Conservation (phyloP, 2,888 invertebrate genomes). For the Spodoptera picta region DNA sequence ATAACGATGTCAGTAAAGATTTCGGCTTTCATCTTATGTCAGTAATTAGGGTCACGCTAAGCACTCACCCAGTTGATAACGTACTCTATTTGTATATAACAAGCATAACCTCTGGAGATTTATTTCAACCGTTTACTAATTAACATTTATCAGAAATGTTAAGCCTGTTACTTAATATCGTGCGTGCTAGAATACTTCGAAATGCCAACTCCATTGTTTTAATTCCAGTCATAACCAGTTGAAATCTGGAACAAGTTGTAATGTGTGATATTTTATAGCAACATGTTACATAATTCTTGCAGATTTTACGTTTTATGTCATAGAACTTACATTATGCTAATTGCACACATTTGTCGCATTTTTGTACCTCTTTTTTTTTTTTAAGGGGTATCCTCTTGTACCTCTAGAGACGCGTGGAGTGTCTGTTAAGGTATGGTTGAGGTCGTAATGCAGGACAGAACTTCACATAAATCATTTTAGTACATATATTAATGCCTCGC, state of each 20-base stretch:
- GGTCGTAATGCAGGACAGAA: conserved; percentile 28
- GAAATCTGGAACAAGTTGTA: conserved; percentile 26
- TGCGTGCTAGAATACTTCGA: conserved; percentile 17
- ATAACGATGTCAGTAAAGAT: conserved; percentile 34
- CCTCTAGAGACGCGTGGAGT: conserved; percentile 15
- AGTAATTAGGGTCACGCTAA: conserved; percentile 39
- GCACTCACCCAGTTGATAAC: conserved; percentile 13
- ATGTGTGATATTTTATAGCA: conserved; percentile 38
- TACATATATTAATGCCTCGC: conserved; percentile 7
- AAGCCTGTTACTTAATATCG: conserved; percentile 1
- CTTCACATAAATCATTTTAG: conserved; percentile 15
- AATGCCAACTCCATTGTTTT: conserved; percentile 31
- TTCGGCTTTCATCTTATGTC: conserved; percentile 16
- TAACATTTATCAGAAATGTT: conserved; percentile 19
- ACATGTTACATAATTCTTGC: conserved; percentile 39
- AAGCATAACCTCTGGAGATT: conserved; percentile 10
- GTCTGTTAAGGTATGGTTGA: conserved; percentile 25
- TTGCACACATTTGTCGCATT: conserved; percentile 29
- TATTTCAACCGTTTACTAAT: conserved; percentile 22
- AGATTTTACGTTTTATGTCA: conserved; percentile 15
- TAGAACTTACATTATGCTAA: conserved; percentile 34
- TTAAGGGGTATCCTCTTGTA: too few relatives aligned
- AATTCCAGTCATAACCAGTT: conserved; percentile 39
- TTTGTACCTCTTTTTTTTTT: too few relatives aligned
- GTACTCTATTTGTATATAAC: conserved; percentile 9